Evolutionary conservation across 1,140 invertebrate genomes (phyloP).

Genomic region (Drosophila dunni): DNA sequence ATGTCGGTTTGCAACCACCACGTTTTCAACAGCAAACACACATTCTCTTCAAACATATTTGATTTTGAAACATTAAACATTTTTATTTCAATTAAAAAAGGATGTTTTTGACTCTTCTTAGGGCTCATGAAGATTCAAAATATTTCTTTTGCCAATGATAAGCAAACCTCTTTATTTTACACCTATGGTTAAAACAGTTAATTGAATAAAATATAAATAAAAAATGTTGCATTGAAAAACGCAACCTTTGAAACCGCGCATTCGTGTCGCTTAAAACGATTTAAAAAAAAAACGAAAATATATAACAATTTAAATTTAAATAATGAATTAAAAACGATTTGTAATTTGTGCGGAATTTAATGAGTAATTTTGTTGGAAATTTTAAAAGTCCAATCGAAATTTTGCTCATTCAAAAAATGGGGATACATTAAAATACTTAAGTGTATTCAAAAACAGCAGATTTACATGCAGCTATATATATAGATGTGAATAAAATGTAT

Average conservation of each 20-base stretch:
- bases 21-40: conserved; percentile 26
- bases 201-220: conserved; percentile 35
- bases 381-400: conserved; percentile 29
- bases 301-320: conserved; percentile 14
- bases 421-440: conserved; percentile 62
- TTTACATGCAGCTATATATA: conserved; percentile 78
- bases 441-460: conserved; percentile 67
- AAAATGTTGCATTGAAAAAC: conserved; percentile 9
- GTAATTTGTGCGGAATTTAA: conserved; percentile 60
- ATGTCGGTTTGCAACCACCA: conserved; percentile 50
- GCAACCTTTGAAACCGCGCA: conserved; percentile 47
- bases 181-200: conserved; percentile 15
- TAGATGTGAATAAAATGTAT: conserved; percentile 57
- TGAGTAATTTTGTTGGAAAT: conserved; percentile 38
- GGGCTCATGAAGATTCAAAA: conserved; percentile 84
- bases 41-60: conserved; percentile 43
- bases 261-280: conserved; percentile 42
- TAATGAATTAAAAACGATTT: conserved; percentile 60
- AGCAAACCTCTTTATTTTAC: conserved; percentile 35
- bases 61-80: conserved; percentile 21
- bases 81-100: conserved; percentile 61
- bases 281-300: conserved; percentile 8
- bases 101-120: conserved; percentile 82
- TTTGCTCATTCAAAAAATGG: conserved; percentile 15
- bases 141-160: conserved; percentile 76